Evolutionary conservation across 2,113 vertebrate species (phyloP), one percentile per base, ranked within the genome.

Genomic region (Salvelinus alpinus): DNA sequence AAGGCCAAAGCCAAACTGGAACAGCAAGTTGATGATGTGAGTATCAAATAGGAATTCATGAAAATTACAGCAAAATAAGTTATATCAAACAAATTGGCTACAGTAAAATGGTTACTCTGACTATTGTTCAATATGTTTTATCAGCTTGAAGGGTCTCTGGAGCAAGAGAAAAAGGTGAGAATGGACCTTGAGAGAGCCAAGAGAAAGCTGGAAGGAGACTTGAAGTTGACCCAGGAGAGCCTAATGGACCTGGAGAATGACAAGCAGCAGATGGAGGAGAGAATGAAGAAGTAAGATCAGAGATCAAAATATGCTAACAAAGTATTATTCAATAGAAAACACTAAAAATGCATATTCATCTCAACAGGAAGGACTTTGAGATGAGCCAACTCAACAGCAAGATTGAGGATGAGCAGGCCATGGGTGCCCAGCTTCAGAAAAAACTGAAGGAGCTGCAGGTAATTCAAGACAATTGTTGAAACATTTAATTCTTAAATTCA

Each of bases 401-500:
- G 84, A 95, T 97, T 13, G 96, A 97, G 79, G 96, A 97, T 0
- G 96, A 96, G 69, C 95, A 96, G 84, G 92, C 93, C 0, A 73
- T 96, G 78, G 86, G 86, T 0, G 85, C 88, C 71, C 96, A 97
- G 88, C 91, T 95, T 29, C 96, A 95, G 83, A 96, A 97, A 85
- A 97, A 97, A 84, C 89, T 96, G 76, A 97, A 96, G 80, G 96
- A 97, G 83, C 86, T 96, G 2, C 96, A 97, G 95, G 96, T 96
- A 84, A 83, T 12, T 2, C 4, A 16, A 31, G 12, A 54, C 3
- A 16, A 54, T 54, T 54, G 51, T 54, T 54, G 1, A 14, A 16
- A 54, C 16, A 54, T 5, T 70, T 47, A 9, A 27, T 3, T 31
- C 71, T 18, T 29, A 24, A 54, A 22, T 14, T 13, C 22, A 2